Evolutionary conservation across 2,888 invertebrate species (phyloP).

Genomic region (Rhamnusium bicolor): DNA sequence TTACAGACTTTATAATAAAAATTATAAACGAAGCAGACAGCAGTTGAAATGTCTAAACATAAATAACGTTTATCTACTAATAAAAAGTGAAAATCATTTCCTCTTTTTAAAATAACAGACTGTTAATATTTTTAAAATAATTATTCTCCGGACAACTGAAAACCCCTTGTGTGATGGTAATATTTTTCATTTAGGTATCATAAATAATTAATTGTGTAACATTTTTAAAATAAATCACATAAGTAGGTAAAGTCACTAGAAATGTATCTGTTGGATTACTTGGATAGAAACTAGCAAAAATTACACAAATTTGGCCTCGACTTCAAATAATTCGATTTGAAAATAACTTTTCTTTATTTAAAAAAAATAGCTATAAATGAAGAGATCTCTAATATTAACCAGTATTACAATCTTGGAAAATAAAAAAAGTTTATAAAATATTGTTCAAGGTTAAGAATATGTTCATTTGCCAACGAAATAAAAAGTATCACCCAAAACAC

Average conservation of each 20-base stretch:
- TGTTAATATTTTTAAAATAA: too few relatives aligned
- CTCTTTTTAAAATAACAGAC: too few relatives aligned
- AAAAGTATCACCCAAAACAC: background rate
- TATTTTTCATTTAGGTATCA: too few relatives aligned
- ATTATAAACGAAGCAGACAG: too few relatives aligned
- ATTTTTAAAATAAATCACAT: background rate
- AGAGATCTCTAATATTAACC: background rate
- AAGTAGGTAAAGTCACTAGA: background rate
- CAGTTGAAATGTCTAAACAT: too few relatives aligned
- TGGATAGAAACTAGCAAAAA: background rate
- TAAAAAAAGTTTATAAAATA: background rate
- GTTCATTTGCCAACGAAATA: slow-evolving; percentile 8
- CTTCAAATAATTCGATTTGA: background rate
- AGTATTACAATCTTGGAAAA: background rate
- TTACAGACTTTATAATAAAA: too few relatives aligned
- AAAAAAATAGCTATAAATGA: background rate
- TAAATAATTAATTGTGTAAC: too few relatives aligned
- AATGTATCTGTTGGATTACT: background rate
- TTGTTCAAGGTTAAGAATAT: background rate
- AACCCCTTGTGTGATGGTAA: too few relatives aligned
- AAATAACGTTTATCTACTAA: too few relatives aligned
- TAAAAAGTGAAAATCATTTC: too few relatives aligned
- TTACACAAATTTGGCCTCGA: background rate
- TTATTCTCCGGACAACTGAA: too few relatives aligned
- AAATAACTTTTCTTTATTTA: background rate